These are phyloP conservation scores for Cydia amplana DNA, from an alignment of 1,140 invertebrate species.

Conservation along the genomic window DNA sequence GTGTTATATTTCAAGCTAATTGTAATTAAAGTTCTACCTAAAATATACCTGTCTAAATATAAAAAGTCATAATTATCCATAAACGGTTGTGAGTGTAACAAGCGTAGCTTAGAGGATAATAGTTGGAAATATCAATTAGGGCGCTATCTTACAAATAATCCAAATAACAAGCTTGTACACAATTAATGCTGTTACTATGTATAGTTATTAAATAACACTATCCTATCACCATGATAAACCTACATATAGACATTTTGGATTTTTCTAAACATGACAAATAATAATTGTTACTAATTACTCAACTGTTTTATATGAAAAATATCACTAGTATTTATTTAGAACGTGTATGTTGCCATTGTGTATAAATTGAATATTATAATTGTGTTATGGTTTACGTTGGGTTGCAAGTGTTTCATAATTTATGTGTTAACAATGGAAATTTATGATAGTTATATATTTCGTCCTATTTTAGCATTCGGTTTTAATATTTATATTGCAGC, in stretches of 20 bases:
- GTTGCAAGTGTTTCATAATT: not conserved
- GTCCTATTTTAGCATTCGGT: not conserved
- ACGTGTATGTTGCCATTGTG: not conserved
- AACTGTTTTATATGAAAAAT: conserved; percentile 10
- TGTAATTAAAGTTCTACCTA: not conserved
- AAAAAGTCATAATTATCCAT: conserved; percentile 21
- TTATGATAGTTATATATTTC: not conserved
- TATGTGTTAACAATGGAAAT: conserved; percentile 12
- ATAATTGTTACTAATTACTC: conserved; percentile 16
- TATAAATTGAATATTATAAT: not conserved
- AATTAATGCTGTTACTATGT: not conserved
- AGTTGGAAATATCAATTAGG: not conserved
- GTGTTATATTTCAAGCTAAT: conserved; percentile 6
- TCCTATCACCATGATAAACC: not conserved
- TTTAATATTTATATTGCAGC: not conserved
- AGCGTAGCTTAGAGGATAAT: conserved; percentile 6
- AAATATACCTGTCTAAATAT: conserved; percentile 10
- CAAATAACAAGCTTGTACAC: not conserved
- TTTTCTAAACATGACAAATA: conserved; percentile 26
- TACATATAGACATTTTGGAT: not conserved
- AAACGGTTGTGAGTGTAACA: conserved; percentile 27
- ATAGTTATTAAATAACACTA: not conserved
- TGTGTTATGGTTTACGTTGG: not conserved
- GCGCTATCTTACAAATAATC: not conserved
- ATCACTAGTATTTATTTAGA: not conserved